Percentiles rank a stretch among this genome's conserved stretches.
phyloP scores from a whole-genome alignment of 2,113 vertebrate species.

The Neotragus pygmaeus region DNA sequence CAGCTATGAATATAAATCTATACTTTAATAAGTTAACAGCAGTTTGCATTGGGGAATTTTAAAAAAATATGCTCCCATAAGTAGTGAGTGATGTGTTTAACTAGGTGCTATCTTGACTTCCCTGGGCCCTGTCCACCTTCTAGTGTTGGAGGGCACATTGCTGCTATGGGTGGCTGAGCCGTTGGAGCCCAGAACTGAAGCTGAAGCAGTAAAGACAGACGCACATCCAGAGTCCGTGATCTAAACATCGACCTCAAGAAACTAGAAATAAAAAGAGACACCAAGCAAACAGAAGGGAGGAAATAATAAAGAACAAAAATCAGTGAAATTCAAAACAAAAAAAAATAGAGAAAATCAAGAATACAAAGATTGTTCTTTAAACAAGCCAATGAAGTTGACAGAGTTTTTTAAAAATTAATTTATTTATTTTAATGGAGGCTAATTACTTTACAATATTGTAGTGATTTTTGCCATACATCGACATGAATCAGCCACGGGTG shows the following conservation, averaged over 20 bases:
- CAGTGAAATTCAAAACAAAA: background rate
- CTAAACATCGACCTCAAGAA: background rate
- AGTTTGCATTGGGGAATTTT: background rate
- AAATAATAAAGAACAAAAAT: background rate
- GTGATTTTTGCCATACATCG: background rate
- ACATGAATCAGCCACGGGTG: rapidly evolving
- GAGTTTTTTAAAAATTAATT: background rate
- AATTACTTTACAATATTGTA: background rate
- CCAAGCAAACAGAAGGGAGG: background rate
- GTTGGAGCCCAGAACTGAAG: background rate
- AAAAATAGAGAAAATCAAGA: background rate
- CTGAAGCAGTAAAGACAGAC: background rate
- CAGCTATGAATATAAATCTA: constrained; percentile 7
- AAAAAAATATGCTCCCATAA: background rate
- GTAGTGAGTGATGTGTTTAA: background rate
- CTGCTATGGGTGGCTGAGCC: too few species aligned
- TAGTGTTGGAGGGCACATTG: background rate
- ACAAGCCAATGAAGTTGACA: background rate
- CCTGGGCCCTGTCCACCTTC: background rate
- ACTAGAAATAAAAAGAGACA: background rate
- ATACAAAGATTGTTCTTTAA: background rate
- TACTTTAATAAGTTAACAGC: background rate
- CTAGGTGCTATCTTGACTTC: background rate
- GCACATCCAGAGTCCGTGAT: background rate
- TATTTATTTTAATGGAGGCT: background rate